Percentiles rank a stretch among this genome's conserved stretches.
Evolutionary conservation across 2,797 vertebrate species (phyloP).

Genomic region (Peromyscus eremicus): DNA sequence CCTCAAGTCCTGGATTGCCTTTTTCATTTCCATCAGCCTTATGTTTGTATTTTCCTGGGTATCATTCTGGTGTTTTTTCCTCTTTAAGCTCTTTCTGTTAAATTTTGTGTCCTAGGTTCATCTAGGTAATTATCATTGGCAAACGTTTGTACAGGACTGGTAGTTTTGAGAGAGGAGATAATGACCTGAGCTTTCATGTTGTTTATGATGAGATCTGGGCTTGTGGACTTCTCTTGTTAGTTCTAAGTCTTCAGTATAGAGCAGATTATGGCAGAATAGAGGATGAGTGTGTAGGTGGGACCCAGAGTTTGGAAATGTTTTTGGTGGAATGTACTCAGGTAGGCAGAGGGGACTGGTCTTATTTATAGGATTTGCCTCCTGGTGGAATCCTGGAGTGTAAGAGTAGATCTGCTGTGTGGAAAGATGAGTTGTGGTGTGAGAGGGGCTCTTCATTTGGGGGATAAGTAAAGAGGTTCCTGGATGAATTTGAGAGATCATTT

Average conservation of each 20-base stretch:
- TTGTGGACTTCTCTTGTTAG: not conserved
- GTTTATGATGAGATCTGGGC: not conserved
- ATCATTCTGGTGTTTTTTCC: not conserved
- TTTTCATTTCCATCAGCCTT: not conserved
- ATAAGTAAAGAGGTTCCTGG: not conserved
- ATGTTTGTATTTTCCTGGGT: not conserved
- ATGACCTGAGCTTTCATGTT: not conserved
- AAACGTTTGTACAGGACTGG: not conserved
- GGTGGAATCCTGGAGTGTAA: not conserved
- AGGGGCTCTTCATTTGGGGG: not conserved
- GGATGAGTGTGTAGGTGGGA: not conserved
- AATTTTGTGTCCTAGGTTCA: too few species aligned
- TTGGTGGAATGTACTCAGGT: not conserved
- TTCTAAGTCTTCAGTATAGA: not conserved
- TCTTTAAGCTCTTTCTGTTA: not conserved
- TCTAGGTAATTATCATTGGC: not conserved
- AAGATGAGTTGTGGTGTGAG: not conserved
- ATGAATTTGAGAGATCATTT: not conserved
- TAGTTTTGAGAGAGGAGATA: not conserved
- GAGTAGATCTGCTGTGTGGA: not conserved
- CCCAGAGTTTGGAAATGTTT: not conserved
- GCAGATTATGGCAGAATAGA: not conserved
- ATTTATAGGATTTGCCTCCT: not conserved
- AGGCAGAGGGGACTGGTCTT: not conserved
- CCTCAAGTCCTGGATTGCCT: too few species aligned